Evolutionary conservation across 1,140 invertebrate species (phyloP).

Genomic region (Lasioglossum albipes): DNA sequence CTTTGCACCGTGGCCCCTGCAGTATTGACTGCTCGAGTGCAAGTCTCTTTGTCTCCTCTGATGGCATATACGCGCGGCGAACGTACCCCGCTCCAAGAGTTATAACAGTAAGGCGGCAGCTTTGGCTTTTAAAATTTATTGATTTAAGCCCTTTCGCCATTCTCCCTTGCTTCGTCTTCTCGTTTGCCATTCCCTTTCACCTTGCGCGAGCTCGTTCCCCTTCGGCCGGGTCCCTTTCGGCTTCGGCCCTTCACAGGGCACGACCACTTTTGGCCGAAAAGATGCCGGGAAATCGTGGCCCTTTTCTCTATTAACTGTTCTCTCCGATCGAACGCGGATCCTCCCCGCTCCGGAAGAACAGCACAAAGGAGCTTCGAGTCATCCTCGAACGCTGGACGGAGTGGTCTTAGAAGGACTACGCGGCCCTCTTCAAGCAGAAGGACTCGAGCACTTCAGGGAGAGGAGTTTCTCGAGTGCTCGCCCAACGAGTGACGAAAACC

Average conservation of each 20-base stretch:
- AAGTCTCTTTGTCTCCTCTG: slow-evolving; percentile 60
- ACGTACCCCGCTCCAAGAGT: slow-evolving; percentile 48
- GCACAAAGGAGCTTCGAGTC: slow-evolving; percentile 48
- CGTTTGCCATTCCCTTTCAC: slow-evolving; percentile 56
- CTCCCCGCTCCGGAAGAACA: slow-evolving; percentile 15
- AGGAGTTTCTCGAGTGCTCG: slow-evolving; percentile 41
- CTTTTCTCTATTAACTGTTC: slow-evolving; percentile 41
- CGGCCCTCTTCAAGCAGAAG: slow-evolving; percentile 34
- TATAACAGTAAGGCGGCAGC: slow-evolving; percentile 57
- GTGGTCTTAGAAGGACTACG: slow-evolving; percentile 30
- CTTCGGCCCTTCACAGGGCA: slow-evolving; percentile 22
- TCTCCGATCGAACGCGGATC: slow-evolving; percentile 24
- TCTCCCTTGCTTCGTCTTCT: slow-evolving; percentile 17
- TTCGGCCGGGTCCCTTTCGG: slow-evolving; percentile 32
- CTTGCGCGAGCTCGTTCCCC: slow-evolving; percentile 30
- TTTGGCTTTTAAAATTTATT: slow-evolving; percentile 64
- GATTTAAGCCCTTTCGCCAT: slow-evolving; percentile 64
- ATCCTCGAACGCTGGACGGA: slow-evolving; percentile 9
- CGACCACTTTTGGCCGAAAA: neutral
- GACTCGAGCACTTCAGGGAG: slow-evolving; percentile 19
- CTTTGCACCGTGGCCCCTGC: slow-evolving; percentile 45
- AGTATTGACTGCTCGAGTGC: slow-evolving; percentile 59
- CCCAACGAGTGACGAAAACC: slow-evolving; percentile 54
- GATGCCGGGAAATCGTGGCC: slow-evolving; percentile 32
- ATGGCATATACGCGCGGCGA: slow-evolving; percentile 55